Evolutionary conservation across 2,113 vertebrate species (phyloP).

Genomic region (Dromiciops gliroides): DNA sequence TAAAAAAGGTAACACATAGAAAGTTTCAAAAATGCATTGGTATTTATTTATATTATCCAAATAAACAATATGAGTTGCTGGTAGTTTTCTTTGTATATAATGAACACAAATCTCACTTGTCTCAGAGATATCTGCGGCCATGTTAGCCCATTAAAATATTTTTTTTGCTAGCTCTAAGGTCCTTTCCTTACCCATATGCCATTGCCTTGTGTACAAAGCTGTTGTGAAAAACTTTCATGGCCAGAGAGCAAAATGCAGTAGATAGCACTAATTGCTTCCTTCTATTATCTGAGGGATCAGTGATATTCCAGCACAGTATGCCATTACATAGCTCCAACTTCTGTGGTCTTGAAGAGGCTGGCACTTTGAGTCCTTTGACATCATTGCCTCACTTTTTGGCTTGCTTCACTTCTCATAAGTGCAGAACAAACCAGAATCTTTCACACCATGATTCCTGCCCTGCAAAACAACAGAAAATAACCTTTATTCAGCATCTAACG

Average conservation of each 20-base stretch:
- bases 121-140: background rate
- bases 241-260: background rate
- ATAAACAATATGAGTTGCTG: background rate
- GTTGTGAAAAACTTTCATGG: background rate
- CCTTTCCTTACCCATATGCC: background rate
- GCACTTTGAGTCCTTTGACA: background rate
- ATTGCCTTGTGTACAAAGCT: background rate
- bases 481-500: background rate
- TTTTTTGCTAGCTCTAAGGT: background rate
- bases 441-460: background rate
- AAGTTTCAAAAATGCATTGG: background rate
- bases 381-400: background rate
- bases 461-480: background rate
- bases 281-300: background rate
- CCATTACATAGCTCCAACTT: background rate
- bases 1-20: no score
- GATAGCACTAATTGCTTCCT: background rate
- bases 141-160: background rate
- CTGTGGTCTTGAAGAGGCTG: background rate
- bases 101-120: background rate
- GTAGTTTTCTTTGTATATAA: background rate
- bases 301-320: background rate
- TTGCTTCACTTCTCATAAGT: background rate
- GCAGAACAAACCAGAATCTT: background rate
- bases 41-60: background rate